Evolutionary conservation across 2,888 invertebrate species (phyloP).

Genomic region (Pammene fasciana): DNA sequence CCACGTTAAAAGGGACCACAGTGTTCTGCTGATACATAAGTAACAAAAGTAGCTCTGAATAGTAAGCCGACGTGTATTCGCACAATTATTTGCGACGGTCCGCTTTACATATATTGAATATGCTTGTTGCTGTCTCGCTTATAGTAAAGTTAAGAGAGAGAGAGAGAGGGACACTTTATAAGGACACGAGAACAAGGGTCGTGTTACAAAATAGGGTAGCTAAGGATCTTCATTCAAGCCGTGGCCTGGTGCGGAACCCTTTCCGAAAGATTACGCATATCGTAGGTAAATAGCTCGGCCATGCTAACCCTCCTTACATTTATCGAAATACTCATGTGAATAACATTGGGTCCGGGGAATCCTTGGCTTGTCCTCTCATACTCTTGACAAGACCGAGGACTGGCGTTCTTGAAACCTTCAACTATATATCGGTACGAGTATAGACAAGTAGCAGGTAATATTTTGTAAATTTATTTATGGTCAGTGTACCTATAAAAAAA

Average conservation of each 20-base stretch:
- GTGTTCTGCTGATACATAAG: constrained; percentile 17
- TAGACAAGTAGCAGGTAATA: too few species aligned
- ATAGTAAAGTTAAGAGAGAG: constrained; percentile 13
- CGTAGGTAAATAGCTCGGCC: constrained; percentile 61
- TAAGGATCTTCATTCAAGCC: constrained; percentile 47
- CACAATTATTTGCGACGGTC: constrained; percentile 19
- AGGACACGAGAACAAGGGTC: constrained; percentile 39
- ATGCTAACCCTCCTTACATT: constrained; percentile 63
- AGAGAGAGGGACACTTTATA: constrained; percentile 16
- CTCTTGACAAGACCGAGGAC: constrained; percentile 43
- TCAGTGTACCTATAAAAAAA: too few species aligned
- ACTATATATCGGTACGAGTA: background rate
- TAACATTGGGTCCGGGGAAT: constrained; percentile 64
- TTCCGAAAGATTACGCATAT: constrained; percentile 75
- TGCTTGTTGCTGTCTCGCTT: constrained; percentile 18
- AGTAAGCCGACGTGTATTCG: constrained; percentile 13
- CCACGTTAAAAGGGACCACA: constrained; percentile 4
- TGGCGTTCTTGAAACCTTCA: background rate
- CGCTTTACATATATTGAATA: constrained; percentile 19
- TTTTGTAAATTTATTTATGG: too few species aligned
- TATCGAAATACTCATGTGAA: constrained; percentile 74
- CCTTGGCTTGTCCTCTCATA: constrained; percentile 62
- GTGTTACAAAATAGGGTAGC: constrained; percentile 48
- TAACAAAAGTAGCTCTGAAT: constrained; percentile 28
- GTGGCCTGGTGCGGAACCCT: constrained; percentile 59